Base-by-base conservation (phyloP, 2,888 invertebrate genomes). In the Drosophila nigricruria region DNA sequence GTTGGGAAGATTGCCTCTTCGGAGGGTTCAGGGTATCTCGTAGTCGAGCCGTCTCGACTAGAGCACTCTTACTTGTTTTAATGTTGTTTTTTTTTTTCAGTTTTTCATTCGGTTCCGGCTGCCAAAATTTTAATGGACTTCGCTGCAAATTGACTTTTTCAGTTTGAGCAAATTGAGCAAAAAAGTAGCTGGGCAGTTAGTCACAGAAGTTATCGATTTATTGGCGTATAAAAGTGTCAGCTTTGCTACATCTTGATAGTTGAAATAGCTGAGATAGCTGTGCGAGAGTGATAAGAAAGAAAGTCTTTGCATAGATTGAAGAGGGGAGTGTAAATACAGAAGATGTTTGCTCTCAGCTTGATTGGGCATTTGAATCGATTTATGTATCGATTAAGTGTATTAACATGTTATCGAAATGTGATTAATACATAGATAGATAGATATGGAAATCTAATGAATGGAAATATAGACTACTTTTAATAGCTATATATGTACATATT, bases 61-160 rank as follows among this genome's bases (percentile, higher is more conserved):
- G n/a, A n/a, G n/a, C n/a, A n/a, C n/a, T n/a, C n/a, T n/a, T n/a
- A n/a, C n/a, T n/a, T n/a, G n/a, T n/a, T 69, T 74, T 58, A n/a
- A n/a, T n/a, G n/a, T n/a, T n/a, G n/a, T n/a, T 42, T 53, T 58
- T 40, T 40, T 57, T 56, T 58, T 61, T 61, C 20, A 40, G 32
- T 64, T 65, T 65, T 77, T 30, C 62, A 67, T 69, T 52, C 45
- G 56, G 68, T 78, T 78, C 75, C 75, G 79, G 79, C 58, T 74
- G 71, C 65, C 71, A 79, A 74, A 47, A 74, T 79, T 78, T 66
- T 71, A 78, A 74, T 78, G 77, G 63, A 78, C 60, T 77, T 74
- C 38, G 53, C 65, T 27, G 38, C 34, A 66, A 70, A 76, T 72
- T 62, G 56, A 58, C 23, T 62, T 53, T 57, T 49, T n/a, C 32